Base-by-base conservation (phyloP, 2,888 invertebrate genomes). In the Clunio marinus region DNA sequence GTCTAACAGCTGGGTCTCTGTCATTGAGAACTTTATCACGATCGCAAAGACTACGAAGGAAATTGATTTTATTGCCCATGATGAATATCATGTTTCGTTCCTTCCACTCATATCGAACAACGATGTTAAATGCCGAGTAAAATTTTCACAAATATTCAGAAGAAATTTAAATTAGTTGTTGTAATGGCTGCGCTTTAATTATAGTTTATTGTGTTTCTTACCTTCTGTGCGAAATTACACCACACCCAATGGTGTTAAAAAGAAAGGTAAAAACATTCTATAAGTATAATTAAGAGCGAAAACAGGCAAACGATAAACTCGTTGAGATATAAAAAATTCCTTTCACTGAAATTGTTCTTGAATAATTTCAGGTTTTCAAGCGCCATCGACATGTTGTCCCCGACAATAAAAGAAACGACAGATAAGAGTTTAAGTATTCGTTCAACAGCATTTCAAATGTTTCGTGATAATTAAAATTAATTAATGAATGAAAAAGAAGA, bases 141-240 rank as follows among this genome's bases (percentile, higher is more conserved):
- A 24, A 57, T 57, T 57, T 25, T 57, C 57, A 25, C 55, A 57
- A 51, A 57, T 57, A 25, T 10, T 57, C 57, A 57, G 25, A 57
- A 57, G 57, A 27, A 51, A 57, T 57, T 27, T 27, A 57, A 57
- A 57, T 57, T 24, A n/a, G 57, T 25, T 57, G 27, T 57, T 57
- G 5, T 55, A 55, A 55, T 55, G 24, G 55, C 55, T 22, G 3
- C 7, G 55, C 55, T 55, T 55, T 57, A 57, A 57, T 57, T 24
- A 57, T 20, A 20, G 57, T 15, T 3, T 27, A 57, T 57, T 25
- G 25, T n/a, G 2, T 57, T 57, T 8, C 57, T n/a, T n/a, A n/a
- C n/a, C n/a, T n/a, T n/a, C n/a, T n/a, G n/a, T n/a, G n/a, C n/a
- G n/a, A n/a, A n/a, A n/a, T n/a, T n/a, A n/a, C n/a, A n/a, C n/a